Evolutionary conservation across 2,113 vertebrate species (phyloP), one percentile per base, ranked within the genome.

Genomic region (Geococcyx californianus): DNA sequence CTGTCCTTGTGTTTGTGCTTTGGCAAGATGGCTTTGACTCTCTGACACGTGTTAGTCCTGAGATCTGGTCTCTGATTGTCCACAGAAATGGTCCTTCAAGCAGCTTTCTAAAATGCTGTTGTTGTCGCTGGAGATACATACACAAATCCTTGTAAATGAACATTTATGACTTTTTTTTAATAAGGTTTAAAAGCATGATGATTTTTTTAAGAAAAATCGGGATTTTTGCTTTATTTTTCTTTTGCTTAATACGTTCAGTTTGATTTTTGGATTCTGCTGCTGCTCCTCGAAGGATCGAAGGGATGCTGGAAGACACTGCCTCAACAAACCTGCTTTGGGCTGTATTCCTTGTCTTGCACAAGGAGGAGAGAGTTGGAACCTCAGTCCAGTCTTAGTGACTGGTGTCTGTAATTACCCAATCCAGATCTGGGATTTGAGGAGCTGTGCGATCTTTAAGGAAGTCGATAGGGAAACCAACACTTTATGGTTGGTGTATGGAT

Each of bases 1-100:
- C 60, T 21, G 28, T 80, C 36, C 28, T 83, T 54, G 38, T 6
- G 51, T 90, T 91, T 96, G 29, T 26, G 74, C 67, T 81, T 81
- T 87, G 58, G 40, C 40, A 95, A 93, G 87, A 70, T 52, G 79
- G 31, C 40, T 87, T 81, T 38, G 52, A 83, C 81, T 95, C 87
- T 77, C 73, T 91, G 74, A 19, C 58, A 29, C 90, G 13, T 93
- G 31, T 89, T 92, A 84, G 45, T 91, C 88, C 36, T 89, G 76
- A 69, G 72, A 82, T 81, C 47, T 72, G 58, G 55, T 84, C 36
- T 90, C 47, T 94, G 44, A 80, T 76, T 97, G 95, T 96, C 54
- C 92, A 70, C 66, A 89, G 81, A 87, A 93, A 88, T 90, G 24
- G 11, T 88, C 7, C 63, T 55, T 88, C 54, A 72, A 70, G 58